Conservation (phyloP, 2,113 vertebrate genomes). For the Hydrochoerus hydrochaeris region DNA sequence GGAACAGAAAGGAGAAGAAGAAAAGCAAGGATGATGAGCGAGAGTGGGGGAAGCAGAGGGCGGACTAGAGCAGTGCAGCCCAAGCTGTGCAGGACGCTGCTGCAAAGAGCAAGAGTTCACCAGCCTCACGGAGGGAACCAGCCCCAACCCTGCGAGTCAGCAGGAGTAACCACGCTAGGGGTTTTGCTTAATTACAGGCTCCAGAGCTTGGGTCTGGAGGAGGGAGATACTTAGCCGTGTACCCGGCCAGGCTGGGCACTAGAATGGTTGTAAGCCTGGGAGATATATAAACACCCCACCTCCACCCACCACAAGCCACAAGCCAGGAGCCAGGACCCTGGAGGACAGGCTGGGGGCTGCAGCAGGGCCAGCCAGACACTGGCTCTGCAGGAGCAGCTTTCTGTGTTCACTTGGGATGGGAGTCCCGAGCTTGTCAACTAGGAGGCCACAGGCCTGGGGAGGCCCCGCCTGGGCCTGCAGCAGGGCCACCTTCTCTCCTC, state of each 20-base stretch:
- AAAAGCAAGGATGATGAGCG: no score
- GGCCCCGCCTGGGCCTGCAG: background rate
- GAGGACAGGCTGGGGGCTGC: background rate
- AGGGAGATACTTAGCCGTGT: conserved; percentile 84
- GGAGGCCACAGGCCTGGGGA: conserved; percentile 11
- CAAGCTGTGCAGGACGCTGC: conserved; percentile 52
- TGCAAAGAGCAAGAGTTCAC: conserved; percentile 83
- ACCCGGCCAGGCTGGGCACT: conserved; percentile 85
- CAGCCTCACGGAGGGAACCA: conserved; percentile 68
- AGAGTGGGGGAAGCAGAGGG: background rate
- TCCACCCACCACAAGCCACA: conserved; percentile 58
- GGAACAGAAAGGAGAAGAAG: no score
- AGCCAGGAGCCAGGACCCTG: conserved; percentile 64
- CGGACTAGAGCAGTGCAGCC: background rate
- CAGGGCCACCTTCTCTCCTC: background rate
- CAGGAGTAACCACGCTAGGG: conserved; percentile 84
- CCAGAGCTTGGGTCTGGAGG: conserved; percentile 83
- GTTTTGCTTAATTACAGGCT: conserved; percentile 88
- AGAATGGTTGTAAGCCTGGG: conserved; percentile 79
- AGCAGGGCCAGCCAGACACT: background rate
- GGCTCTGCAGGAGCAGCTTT: background rate
- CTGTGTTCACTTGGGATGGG: background rate
- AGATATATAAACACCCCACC: conserved; percentile 80
- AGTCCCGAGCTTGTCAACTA: background rate
- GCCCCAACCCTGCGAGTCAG: conserved; percentile 81